Evolutionary conservation across 2,888 invertebrate species (phyloP), one percentile per base, ranked within the genome.

Genomic region (Scaptomyza parva): DNA sequence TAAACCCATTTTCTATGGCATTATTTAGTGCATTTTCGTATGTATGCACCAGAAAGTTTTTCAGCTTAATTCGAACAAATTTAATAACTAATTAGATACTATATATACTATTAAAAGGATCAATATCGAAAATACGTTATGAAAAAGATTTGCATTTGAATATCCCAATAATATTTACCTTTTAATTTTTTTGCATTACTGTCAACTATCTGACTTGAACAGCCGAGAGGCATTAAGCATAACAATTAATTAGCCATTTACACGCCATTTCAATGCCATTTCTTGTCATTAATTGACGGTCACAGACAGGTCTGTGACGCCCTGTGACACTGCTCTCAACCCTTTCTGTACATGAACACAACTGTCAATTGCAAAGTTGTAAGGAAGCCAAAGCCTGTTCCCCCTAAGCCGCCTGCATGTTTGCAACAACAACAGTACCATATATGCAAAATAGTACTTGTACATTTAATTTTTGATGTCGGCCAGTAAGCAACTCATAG

Each of bases 211-310:
- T 39, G 20, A 64, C 47, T 64, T 45, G 11, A 51, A 45, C 44
- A 40, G 37, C 22, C 54, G 28, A 47, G 39, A 22, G 45, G 28
- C 18, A 39, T 54, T 18, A 55, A 44, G 35, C 30, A 28, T 18
- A 40, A 60, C 75, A 63, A 76, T 78, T 76, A 78, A 76, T 76
- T 76, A 78, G 78, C 78, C 65, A 76, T 76, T 76, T 76, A 75
- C 62, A 76, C 75, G 76, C 65, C 60, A 76, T 66, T 76, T 69
- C 63, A 76, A 76, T 76, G 76, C 44, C 58, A 55, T 43, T 59
- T 51, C 61, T 54, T 35, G 37, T 48, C 65, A 60, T 74, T 59
- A 63, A 69, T 74, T 37, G 63, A 39, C 53, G 44, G 40, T 17
- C 14, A 9, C 2, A 52, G 53, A 53, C 48, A 47, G 28, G 41